Base-by-base conservation (phyloP, 2,113 vertebrate species). In the Gymnogyps californianus region DNA sequence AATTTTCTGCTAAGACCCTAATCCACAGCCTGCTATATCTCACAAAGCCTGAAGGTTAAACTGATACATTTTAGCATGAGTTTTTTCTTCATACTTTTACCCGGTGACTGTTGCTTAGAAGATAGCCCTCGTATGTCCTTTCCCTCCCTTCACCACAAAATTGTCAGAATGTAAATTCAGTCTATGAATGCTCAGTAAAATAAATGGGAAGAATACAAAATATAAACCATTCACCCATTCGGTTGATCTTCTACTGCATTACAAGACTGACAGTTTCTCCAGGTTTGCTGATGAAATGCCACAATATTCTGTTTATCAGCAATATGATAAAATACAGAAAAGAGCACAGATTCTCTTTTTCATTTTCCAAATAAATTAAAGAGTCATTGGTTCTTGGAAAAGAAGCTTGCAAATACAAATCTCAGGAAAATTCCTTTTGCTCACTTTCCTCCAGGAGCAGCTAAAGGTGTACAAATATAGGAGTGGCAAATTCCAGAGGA, bases 401-500 rank as follows among this genome's bases (percentile, higher is more conserved):
- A 89, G 38, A 49, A 87, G 32, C 49, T 82, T 88, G n/a, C 31
- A 72, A 81, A 67, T 25, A 72, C 5, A 80, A 71, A 92, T 62
- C 40, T 42, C 28, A 42, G 34, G 17, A 87, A 87, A 95, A 95
- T 64, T 81, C 64, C 40, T 84, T 94, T 90, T 42, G 31, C 54
- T 83, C 10, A 26, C 28, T 76, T 95, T 94, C 31, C 52, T 94
- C 36, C 46, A 62, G 54, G 54, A 85, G 31, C 26, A 85, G 74
- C 57, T 95, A 55, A 80, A 89, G 71, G 64, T 91, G 65, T 84
- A 71, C 66, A 95, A 94, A 93, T 54, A 95, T 28, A 93, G 85
- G 96, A 92, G 93, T 93, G 91, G 95, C 89, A 96, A 81, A 97
- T 95, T 90, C 96, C 96, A 96, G 51, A 87, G 62, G 40, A 96